Conservation (phyloP, 2,888 invertebrate species). For the Scelioninae gen. 2 region DNA sequence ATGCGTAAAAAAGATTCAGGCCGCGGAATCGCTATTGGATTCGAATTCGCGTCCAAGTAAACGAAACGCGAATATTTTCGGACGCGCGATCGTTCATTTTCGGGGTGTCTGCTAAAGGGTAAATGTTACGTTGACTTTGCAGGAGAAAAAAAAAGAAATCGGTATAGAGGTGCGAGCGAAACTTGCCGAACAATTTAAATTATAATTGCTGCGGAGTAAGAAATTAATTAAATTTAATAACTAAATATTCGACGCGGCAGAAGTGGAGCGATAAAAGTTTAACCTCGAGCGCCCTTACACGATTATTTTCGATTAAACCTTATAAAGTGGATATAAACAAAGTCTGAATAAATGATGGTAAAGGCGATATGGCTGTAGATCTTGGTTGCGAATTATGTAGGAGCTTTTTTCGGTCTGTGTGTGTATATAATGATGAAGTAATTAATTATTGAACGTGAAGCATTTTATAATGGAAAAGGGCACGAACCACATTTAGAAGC, state of each 20-base stretch:
- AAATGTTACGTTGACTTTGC: not conserved
- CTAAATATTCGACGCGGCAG: conserved; percentile 9
- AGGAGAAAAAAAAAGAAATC: no score
- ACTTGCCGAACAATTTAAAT: conserved; percentile 12
- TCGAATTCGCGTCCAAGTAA: conserved; percentile 13
- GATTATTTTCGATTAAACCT: conserved; percentile 2
- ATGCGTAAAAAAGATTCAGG: conserved; percentile 5
- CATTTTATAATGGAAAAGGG: no score
- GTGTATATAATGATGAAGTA: no score
- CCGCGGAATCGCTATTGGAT: conserved; percentile 18
- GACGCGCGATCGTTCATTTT: no score
- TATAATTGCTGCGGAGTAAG: conserved; percentile 16
- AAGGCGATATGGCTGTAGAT: no score
- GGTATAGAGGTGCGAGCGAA: not conserved
- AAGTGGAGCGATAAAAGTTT: conserved; percentile 23
- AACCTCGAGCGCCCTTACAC: no score
- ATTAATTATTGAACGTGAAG: no score
- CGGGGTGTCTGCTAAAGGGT: not conserved
- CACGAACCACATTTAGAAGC: no score
- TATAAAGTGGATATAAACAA: conserved; percentile 8
- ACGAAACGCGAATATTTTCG: no score
- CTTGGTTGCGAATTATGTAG: no score
- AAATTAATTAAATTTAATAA: conserved; percentile 32
- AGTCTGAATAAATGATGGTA: no score
- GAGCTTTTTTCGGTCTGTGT: no score